Evolutionary conservation across 2,797 vertebrate genomes (phyloP).

Genomic region (Lacerta agilis): DNA sequence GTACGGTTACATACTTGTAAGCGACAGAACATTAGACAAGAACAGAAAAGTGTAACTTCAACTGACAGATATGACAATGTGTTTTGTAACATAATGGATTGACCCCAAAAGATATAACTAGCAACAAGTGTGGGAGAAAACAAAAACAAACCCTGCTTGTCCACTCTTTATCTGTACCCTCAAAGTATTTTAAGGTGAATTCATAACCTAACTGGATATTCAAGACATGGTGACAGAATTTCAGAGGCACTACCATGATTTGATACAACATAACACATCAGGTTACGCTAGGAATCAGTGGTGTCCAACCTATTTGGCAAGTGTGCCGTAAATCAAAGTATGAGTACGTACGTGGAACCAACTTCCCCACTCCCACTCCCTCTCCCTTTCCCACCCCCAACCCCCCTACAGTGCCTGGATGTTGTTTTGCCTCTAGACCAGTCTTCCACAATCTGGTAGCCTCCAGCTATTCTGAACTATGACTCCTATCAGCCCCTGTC

Average conservation of each 20-base stretch:
- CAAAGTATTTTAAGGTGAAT: constrained; percentile 45
- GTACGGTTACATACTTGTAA: constrained; percentile 17
- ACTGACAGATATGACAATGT: constrained; percentile 12
- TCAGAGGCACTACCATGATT: neutral
- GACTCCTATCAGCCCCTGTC: too few species aligned
- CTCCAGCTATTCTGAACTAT: too few species aligned
- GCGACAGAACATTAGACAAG: constrained; percentile 41
- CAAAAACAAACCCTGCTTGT: constrained; percentile 32
- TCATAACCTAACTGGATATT: constrained; percentile 14
- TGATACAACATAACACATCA: neutral
- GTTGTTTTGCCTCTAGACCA: neutral
- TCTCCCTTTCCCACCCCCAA: fast-evolving
- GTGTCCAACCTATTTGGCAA: constrained; percentile 1
- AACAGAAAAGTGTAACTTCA: constrained; percentile 50
- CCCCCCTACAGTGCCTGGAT: neutral
- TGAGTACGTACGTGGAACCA: neutral
- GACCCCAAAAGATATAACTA: constrained; percentile 44
- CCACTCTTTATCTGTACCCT: constrained; percentile 38
- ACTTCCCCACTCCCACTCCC: too few species aligned
- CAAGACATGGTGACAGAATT: neutral
- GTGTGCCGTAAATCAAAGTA: neutral
- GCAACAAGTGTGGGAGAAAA: constrained; percentile 30
- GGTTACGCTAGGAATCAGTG: neutral
- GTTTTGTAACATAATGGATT: constrained; percentile 30
- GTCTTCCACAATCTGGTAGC: too few species aligned